Percentiles rank a stretch among this genome's conserved stretches.
These are phyloP conservation scores for Hoplodrina blanda DNA, from an alignment of 2,888 invertebrate species.

Conservation along the genomic window DNA sequence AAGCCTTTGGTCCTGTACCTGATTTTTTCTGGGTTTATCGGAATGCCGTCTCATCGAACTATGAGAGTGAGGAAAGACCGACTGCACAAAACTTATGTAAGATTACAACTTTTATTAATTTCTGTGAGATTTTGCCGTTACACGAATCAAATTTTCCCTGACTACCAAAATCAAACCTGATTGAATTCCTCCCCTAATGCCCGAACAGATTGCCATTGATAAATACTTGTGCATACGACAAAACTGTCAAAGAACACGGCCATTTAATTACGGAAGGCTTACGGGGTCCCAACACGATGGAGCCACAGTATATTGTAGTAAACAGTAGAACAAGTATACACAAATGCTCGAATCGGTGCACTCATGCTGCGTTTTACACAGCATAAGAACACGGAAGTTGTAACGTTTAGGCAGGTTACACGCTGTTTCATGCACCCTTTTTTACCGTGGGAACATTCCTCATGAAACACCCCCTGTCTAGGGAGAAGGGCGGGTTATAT, in stretches of 20 bases:
- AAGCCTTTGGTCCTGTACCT: no score
- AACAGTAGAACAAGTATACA: constrained; percentile 4
- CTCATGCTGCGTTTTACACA: not conserved
- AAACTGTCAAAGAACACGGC: constrained; percentile 51
- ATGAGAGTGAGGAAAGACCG: no score
- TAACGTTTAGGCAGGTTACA: not conserved
- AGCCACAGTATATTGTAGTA: constrained; percentile 4
- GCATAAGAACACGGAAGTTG: no score
- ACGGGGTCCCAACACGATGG: constrained; percentile 14
- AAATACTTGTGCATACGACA: constrained; percentile 34
- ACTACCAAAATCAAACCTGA: constrained; percentile 16
- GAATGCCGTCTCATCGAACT: no score
- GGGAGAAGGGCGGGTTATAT: no score
- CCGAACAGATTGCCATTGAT: constrained; percentile 25
- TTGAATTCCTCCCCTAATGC: constrained; percentile 24
- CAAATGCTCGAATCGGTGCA: not conserved
- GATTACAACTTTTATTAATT: no score
- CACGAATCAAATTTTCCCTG: constrained; percentile 14
- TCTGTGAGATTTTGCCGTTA: not conserved
- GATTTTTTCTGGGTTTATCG: no score
- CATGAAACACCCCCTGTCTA: no score
- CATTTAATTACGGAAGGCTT: constrained; percentile 57
- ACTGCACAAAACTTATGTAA: no score
- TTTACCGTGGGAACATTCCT: no score
- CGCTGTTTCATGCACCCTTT: not conserved